Percentiles rank a stretch among this genome's conserved stretches.
phyloP scores from a whole-genome alignment of 2,113 vertebrate genomes.

The Raja brachyura region DNA sequence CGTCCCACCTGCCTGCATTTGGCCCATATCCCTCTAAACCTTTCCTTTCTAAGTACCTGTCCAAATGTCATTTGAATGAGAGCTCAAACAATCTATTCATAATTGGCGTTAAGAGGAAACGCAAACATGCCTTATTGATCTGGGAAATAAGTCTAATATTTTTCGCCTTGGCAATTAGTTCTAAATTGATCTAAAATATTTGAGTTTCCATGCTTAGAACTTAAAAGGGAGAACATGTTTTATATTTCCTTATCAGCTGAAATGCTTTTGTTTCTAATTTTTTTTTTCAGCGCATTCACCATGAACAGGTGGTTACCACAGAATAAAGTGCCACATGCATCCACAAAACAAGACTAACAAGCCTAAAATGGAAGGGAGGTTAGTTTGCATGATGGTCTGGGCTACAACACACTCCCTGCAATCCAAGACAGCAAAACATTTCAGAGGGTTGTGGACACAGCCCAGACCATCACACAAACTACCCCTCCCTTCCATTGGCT shows the following conservation, averaged over 20 bases:
- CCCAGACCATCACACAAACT: no score
- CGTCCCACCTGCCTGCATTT: no score
- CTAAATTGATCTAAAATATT: neutral
- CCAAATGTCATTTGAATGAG: no score
- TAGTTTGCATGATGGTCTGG: no score
- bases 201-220: neutral
- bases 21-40: no score
- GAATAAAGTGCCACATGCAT: neutral
- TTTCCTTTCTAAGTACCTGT: no score
- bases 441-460: no score
- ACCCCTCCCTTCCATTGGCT: no score
- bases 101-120: neutral
- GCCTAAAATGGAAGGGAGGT: no score
- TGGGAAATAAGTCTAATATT: neutral
- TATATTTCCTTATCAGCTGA: neutral
- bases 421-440: no score
- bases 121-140: neutral
- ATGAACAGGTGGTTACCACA: neutral
- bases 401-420: no score
- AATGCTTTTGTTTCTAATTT: neutral
- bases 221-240: neutral
- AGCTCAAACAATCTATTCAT: neutral
- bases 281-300: neutral
- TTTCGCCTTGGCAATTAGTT: neutral
- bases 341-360: constrained; percentile 19